Conservation (phyloP, 2,113 vertebrate species). For the Hippotragus niger region DNA sequence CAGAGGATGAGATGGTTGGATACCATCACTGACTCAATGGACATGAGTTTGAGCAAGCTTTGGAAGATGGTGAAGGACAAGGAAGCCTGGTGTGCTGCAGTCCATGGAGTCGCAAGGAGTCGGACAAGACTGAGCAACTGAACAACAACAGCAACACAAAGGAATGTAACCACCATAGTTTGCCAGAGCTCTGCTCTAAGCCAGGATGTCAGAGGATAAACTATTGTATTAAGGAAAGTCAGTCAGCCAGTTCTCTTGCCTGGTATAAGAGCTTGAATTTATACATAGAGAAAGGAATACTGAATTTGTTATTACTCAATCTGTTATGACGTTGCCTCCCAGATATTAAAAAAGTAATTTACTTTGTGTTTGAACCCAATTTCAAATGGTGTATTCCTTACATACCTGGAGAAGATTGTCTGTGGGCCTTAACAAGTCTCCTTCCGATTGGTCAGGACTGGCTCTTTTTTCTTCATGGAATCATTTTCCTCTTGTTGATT, state of each 20-base stretch:
- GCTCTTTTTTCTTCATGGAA: neutral
- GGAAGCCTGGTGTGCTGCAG: neutral
- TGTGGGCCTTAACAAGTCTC: neutral
- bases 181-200: neutral
- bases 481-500: neutral
- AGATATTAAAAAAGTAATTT: conserved; percentile 30
- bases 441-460: neutral
- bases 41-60: neutral
- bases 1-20: neutral
- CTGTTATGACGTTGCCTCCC: neutral
- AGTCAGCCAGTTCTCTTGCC: neutral
- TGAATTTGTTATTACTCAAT: conserved; percentile 16
- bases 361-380: neutral
- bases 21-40: neutral
- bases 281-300: neutral
- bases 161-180: neutral
- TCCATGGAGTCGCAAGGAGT: neutral
- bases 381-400: neutral
- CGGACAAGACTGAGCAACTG: neutral
- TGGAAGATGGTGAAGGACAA: neutral
- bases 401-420: neutral
- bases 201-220: neutral
- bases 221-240: neutral
- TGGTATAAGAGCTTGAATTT: neutral
- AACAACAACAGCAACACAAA: neutral